Evolutionary conservation across 1,140 invertebrate species (phyloP).

Genomic region (Oedothorax gibbosus): DNA sequence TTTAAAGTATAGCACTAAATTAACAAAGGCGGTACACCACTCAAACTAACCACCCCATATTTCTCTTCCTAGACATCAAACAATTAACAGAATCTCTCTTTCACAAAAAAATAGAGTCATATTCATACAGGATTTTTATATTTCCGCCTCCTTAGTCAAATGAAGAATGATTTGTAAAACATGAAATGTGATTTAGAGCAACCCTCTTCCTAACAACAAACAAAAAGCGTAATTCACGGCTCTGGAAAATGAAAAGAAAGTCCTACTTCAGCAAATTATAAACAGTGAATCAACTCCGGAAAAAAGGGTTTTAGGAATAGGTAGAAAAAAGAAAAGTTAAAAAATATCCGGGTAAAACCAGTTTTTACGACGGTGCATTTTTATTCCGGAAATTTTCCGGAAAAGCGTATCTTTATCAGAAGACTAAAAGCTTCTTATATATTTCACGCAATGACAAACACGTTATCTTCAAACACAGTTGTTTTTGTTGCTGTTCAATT

Average conservation of each 20-base stretch:
- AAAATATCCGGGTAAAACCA: conserved; percentile 15
- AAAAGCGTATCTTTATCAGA: conserved; percentile 38
- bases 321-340: not conserved
- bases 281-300: conserved; percentile 22
- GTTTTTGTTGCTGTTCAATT: no score
- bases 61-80: conserved; percentile 16
- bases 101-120: conserved; percentile 6
- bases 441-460: no score
- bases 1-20: conserved; percentile 4
- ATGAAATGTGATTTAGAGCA: conserved; percentile 15
- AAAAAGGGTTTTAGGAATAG: not conserved
- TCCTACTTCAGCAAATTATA: conserved; percentile 43
- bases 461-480: no score
- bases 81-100: conserved; percentile 17
- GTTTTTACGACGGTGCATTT: conserved; percentile 48
- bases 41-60: not conserved
- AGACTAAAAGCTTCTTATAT: conserved; percentile 37
- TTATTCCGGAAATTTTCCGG: conserved; percentile 48
- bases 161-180: conserved; percentile 26
- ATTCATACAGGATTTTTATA: conserved; percentile 12
- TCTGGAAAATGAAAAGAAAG: conserved; percentile 31
- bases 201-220: not conserved
- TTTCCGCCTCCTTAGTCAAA: not conserved
- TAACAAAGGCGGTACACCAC: conserved; percentile 20
- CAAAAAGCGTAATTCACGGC: conserved; percentile 23